Percentiles rank a stretch among this genome's conserved stretches.
phyloP scores from a whole-genome alignment of 2,113 vertebrate genomes.

The Callocephalon fimbriatum region DNA sequence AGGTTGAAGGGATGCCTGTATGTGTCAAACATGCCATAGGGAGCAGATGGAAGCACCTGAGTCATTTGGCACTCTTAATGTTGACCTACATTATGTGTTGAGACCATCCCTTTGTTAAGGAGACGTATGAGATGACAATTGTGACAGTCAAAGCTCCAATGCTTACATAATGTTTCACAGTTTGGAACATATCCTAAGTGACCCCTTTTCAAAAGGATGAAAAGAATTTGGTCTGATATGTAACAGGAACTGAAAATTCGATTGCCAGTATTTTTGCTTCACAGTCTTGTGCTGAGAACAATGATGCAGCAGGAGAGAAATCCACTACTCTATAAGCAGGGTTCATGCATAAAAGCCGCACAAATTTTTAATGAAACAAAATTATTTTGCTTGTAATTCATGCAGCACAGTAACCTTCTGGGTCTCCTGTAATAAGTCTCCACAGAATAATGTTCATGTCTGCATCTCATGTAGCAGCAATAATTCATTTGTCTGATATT shows the following conservation, averaged over 20 bases:
- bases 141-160: background rate
- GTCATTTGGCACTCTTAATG: background rate
- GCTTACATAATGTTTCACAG: background rate
- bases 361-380: background rate
- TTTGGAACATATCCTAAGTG: background rate
- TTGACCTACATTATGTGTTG: background rate
- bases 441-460: background rate
- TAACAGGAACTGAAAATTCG: background rate
- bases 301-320: conserved; percentile 14
- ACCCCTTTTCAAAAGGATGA: background rate
- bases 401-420: background rate
- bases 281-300: background rate
- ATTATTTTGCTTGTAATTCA: background rate
- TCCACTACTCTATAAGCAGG: background rate
- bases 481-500: background rate
- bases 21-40: background rate
- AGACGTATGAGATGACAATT: background rate
- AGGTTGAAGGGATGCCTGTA: background rate
- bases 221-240: background rate
- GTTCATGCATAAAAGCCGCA: background rate
- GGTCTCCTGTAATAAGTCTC: background rate
- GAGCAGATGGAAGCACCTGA: conserved; percentile 48
- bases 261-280: conserved; percentile 2
- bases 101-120: background rate
- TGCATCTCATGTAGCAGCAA: background rate